Evolutionary conservation across 2,113 vertebrate genomes (phyloP).

Genomic region (Picathartes gymnocephalus): DNA sequence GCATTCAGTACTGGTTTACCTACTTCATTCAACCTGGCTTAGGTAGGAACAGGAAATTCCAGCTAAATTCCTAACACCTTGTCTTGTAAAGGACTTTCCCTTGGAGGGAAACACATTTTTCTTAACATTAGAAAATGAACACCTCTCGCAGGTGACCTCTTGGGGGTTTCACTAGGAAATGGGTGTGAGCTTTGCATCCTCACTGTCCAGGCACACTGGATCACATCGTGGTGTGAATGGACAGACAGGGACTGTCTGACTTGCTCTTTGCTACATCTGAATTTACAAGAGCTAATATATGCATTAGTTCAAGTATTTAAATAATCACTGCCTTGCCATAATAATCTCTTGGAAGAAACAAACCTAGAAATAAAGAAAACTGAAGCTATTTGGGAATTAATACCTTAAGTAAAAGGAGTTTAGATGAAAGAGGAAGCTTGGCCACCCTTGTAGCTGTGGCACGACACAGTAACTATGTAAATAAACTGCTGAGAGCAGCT

Average conservation of each 20-base stretch:
- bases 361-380: background rate
- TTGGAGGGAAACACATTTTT: background rate
- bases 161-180: background rate
- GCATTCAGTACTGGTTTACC: background rate
- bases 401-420: background rate
- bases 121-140: background rate
- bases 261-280: background rate
- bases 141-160: background rate
- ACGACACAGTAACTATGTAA: background rate
- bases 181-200: background rate
- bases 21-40: background rate
- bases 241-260: background rate
- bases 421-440: background rate
- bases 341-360: background rate
- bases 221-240: accelerated
- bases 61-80: background rate
- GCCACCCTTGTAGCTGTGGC: background rate
- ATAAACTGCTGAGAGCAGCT: slow-evolving; percentile 23
- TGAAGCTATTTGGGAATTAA: background rate
- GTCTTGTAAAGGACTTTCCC: background rate
- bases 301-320: background rate
- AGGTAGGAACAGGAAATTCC: background rate
- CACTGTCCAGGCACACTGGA: background rate
- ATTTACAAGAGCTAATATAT: background rate
- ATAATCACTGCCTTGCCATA: background rate